A percentile compares a stretch with the other conserved stretches of the same genome.
These are phyloP conservation scores for Lampropteryx suffumata DNA, from an alignment of 2,888 invertebrate genomes.

Conservation along the genomic window DNA sequence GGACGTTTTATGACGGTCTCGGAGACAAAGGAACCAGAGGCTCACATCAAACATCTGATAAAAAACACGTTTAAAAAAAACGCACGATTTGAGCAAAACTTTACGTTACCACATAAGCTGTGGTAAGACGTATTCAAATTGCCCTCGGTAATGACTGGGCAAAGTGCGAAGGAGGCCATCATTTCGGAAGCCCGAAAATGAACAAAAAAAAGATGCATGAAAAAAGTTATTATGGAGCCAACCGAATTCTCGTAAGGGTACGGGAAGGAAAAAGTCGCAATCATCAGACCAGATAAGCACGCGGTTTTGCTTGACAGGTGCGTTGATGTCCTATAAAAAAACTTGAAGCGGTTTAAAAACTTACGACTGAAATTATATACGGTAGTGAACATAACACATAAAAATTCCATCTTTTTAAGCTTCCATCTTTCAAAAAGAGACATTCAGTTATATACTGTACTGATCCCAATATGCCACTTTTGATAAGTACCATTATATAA, in stretches of 20 bases:
- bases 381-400: too few species aligned
- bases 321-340: background rate
- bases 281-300: constrained; percentile 28
- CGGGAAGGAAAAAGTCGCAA: constrained; percentile 38
- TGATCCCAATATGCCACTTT: too few species aligned
- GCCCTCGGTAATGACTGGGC: constrained; percentile 47
- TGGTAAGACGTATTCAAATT: constrained; percentile 59
- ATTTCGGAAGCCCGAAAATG: constrained; percentile 60
- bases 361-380: too few species aligned
- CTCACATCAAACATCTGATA: constrained; percentile 33
- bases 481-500: too few species aligned
- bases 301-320: constrained; percentile 14
- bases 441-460: too few species aligned
- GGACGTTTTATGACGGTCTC: too few species aligned
- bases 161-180: constrained; percentile 64
- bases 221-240: constrained; percentile 51
- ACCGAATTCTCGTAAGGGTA: constrained; percentile 50
- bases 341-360: background rate
- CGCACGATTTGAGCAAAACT: constrained; percentile 2
- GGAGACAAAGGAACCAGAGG: too few species aligned
- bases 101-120: background rate
- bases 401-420: too few species aligned
- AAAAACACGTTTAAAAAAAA: constrained; percentile 42
- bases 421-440: too few species aligned
- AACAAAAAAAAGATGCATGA: constrained; percentile 42